Evolutionary conservation across 1,140 invertebrate genomes (phyloP).

Genomic region (Holotrichia oblita): DNA sequence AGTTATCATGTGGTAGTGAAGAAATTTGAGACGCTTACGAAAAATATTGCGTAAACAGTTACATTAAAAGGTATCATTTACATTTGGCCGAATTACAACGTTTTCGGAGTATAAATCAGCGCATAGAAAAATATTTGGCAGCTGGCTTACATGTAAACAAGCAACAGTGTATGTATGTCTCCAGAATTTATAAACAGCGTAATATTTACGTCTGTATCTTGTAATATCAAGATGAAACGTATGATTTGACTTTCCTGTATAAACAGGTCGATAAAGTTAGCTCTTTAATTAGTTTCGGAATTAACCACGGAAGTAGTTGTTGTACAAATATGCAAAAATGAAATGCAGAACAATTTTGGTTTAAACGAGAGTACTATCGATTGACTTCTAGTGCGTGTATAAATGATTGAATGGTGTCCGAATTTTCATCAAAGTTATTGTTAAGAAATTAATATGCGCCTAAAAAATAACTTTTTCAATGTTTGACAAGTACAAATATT

Average conservation of each 20-base stretch:
- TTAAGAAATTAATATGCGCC: too few species aligned
- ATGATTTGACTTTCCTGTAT: background rate
- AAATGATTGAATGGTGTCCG: too few species aligned
- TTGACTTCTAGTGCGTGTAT: too few species aligned
- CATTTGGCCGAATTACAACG: conserved; percentile 9
- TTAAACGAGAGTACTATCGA: too few species aligned
- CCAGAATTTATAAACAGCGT: background rate
- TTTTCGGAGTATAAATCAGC: background rate
- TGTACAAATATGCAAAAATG: background rate
- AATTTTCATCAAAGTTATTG: too few species aligned
- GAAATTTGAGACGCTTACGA: background rate
- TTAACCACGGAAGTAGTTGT: too few species aligned
- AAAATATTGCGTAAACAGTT: background rate
- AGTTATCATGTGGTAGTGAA: too few species aligned
- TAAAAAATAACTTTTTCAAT: too few species aligned
- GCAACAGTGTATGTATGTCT: background rate
- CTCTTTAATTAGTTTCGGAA: background rate
- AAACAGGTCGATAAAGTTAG: background rate
- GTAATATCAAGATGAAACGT: background rate
- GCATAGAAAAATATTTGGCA: conserved; percentile 25
- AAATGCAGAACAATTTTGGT: background rate
- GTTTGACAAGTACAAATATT: too few species aligned
- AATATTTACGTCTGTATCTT: background rate
- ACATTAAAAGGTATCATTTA: conserved; percentile 2
- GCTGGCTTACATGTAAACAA: background rate